These are phyloP conservation scores for Notechis scutatus DNA, from an alignment of 2,113 vertebrate genomes.

Conservation along the genomic window DNA sequence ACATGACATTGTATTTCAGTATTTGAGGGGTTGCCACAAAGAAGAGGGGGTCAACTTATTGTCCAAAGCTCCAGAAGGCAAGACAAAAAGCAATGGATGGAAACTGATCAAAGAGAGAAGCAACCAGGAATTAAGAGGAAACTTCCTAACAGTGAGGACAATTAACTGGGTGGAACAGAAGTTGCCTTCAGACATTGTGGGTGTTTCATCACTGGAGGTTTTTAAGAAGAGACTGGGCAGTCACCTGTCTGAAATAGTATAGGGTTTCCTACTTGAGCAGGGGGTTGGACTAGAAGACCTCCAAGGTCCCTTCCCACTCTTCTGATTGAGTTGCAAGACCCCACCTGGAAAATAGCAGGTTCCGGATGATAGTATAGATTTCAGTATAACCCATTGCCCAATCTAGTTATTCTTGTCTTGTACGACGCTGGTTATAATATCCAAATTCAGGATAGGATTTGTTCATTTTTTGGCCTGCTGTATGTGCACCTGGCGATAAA, in stretches of 20 bases:
- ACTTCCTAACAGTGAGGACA: background rate
- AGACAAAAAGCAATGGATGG: background rate
- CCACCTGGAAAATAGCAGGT: background rate
- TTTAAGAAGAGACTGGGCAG: background rate
- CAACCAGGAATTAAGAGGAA: background rate
- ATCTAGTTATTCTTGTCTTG: background rate
- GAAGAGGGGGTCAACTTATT: background rate
- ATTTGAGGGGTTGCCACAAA: background rate
- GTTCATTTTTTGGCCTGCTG: too few species aligned
- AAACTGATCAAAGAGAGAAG: background rate
- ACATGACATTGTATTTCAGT: background rate
- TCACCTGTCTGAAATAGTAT: background rate
- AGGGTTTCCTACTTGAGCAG: background rate
- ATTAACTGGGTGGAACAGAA: background rate
- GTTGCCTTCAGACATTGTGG: background rate
- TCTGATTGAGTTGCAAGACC: background rate
- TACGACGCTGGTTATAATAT: background rate
- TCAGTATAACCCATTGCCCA: background rate
- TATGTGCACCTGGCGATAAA: background rate
- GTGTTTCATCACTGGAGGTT: background rate
- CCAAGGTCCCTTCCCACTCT: background rate
- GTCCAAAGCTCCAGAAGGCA: background rate
- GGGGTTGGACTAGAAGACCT: background rate
- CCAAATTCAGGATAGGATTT: too few species aligned
- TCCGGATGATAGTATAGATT: background rate